Conservation (phyloP, 2,888 invertebrate species). For the Tetheella fluctuosa region DNA sequence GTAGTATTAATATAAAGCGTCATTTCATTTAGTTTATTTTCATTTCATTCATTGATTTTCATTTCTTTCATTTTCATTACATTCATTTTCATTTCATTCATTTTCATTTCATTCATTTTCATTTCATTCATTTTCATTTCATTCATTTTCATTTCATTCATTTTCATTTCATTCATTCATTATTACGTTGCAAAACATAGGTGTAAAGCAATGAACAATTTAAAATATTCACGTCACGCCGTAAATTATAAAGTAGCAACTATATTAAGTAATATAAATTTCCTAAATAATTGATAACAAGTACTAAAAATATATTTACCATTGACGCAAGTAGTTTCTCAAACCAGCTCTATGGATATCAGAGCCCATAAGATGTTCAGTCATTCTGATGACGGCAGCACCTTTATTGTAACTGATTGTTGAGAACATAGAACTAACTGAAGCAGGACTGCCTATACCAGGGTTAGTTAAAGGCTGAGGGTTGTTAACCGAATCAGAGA, state of each 20-base stretch:
- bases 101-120: no score
- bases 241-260: conserved; percentile 4
- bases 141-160: no score
- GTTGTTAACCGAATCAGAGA: conserved; percentile 81
- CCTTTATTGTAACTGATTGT: conserved; percentile 88
- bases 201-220: no score
- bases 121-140: no score
- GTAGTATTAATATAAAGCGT: not conserved
- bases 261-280: not conserved
- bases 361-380: conserved; percentile 85
- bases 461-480: conserved; percentile 85
- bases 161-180: no score
- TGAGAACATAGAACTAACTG: conserved; percentile 86
- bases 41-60: no score
- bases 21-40: no score
- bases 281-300: conserved; percentile 1
- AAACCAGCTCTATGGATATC: conserved; percentile 81
- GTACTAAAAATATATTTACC: conserved; percentile 59
- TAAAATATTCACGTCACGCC: no score
- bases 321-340: conserved; percentile 76
- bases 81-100: no score
- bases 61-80: no score
- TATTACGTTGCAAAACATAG: no score
- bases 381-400: conserved; percentile 87
- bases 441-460: conserved; percentile 80